Evolutionary conservation across 2,888 invertebrate species (phyloP).

Genomic region (Poecilobothrus nobilitatus): DNA sequence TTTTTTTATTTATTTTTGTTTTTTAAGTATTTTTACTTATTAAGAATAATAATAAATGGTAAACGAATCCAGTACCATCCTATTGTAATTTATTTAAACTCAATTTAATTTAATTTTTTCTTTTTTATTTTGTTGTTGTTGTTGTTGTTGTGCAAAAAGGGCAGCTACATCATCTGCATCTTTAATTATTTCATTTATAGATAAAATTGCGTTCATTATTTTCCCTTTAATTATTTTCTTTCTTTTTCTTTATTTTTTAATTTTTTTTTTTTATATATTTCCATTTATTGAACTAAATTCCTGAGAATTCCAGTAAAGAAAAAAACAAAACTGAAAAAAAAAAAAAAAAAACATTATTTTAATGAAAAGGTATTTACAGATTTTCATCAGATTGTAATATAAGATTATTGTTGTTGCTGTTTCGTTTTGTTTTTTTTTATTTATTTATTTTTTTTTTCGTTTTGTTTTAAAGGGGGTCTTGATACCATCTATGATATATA

Average conservation of each 20-base stretch:
- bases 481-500: neutral
- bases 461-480: neutral
- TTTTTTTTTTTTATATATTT: neutral
- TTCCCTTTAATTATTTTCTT: slow-evolving; percentile 1
- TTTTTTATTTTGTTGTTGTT: too few species aligned
- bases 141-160: neutral
- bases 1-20: too few species aligned
- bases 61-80: neutral
- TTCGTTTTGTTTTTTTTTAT: too few species aligned
- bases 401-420: too few species aligned
- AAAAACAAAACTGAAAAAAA: too few species aligned
- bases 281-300: neutral
- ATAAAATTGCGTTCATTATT: neutral
- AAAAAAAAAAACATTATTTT: too few species aligned
- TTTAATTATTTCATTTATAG: neutral
- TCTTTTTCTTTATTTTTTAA: neutral
- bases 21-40: too few species aligned
- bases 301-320: neutral
- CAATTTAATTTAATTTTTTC: neutral
- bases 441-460: neutral
- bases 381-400: too few species aligned
- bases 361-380: too few species aligned
- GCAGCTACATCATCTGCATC: neutral
- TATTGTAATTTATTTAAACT: neutral
- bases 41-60: too few species aligned